These are phyloP conservation scores for Rhinella marina DNA, from an alignment of 2,797 vertebrate genomes.

Conservation along the genomic window DNA sequence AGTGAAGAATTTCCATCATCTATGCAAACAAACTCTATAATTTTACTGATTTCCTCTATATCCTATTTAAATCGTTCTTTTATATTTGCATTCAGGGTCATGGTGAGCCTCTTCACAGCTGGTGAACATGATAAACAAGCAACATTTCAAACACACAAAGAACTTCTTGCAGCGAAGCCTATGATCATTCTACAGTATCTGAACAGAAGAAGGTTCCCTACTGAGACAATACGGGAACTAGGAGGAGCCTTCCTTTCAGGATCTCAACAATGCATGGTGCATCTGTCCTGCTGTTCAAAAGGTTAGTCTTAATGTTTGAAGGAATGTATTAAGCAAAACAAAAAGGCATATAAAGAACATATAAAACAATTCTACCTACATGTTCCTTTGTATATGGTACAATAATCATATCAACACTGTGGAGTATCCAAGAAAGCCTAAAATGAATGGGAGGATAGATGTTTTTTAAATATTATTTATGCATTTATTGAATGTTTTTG, in stretches of 20 bases:
- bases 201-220: slow-evolving; percentile 32
- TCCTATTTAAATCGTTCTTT: not conserved
- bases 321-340: not conserved
- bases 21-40: not conserved
- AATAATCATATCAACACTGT: not conserved
- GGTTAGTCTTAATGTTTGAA: not conserved
- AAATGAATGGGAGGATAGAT: not conserved
- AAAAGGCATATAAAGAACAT: not conserved
- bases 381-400: not conserved
- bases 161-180: slow-evolving; percentile 23
- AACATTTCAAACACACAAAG: slow-evolving; percentile 39
- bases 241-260: slow-evolving; percentile 18
- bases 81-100: slow-evolving; percentile 18
- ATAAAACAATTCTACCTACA: not conserved
- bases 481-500: not conserved
- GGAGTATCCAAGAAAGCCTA: not conserved
- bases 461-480: not conserved
- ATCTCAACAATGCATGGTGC: not conserved
- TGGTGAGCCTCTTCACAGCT: slow-evolving; percentile 19
- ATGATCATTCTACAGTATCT: slow-evolving; percentile 38
- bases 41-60: not conserved
- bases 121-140: slow-evolving; percentile 35
- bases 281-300: not conserved
- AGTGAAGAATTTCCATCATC: not conserved
- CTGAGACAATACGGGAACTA: slow-evolving; percentile 5